These are phyloP conservation scores for Cirrhinus mrigala DNA, from an alignment of 2,797 vertebrate genomes.

Conservation along the genomic window DNA sequence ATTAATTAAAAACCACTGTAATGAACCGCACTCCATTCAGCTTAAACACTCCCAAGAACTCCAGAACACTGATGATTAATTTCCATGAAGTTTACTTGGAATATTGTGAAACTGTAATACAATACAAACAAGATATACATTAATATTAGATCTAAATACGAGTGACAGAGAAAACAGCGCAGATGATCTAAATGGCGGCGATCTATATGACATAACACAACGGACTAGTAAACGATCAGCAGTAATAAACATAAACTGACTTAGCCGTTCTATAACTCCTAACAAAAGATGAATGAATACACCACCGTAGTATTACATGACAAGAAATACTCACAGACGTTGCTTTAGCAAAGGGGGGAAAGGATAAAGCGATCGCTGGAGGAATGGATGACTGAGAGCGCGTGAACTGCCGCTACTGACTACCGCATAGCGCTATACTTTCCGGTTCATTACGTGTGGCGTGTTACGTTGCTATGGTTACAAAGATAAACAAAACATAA, in stretches of 20 bases:
- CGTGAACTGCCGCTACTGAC: too few relatives aligned
- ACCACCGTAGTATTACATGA: neutral
- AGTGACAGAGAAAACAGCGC: neutral
- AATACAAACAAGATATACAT: neutral
- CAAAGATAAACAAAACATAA: too few relatives aligned
- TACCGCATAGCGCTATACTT: too few relatives aligned
- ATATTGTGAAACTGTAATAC: conserved; percentile 25
- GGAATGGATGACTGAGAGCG: too few relatives aligned
- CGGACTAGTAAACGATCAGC: neutral
- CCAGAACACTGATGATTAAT: neutral
- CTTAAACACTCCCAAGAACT: conserved; percentile 36
- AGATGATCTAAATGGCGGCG: neutral
- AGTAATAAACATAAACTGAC: neutral
- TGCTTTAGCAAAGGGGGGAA: too few relatives aligned
- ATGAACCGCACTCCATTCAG: neutral
- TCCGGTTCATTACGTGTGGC: too few relatives aligned
- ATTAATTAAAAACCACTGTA: too few relatives aligned
- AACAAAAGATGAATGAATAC: neutral
- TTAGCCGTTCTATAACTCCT: neutral
- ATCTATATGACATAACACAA: neutral
- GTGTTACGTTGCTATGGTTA: too few relatives aligned
- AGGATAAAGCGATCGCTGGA: too few relatives aligned
- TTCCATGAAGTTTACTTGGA: conserved; percentile 16
- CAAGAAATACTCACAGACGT: too few relatives aligned
- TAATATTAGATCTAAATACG: conserved; percentile 23